A percentile compares a stretch with the other conserved stretches of the same genome.
phyloP scores from a whole-genome alignment of 2,113 vertebrate genomes.

The Cebidichthys violaceus region DNA sequence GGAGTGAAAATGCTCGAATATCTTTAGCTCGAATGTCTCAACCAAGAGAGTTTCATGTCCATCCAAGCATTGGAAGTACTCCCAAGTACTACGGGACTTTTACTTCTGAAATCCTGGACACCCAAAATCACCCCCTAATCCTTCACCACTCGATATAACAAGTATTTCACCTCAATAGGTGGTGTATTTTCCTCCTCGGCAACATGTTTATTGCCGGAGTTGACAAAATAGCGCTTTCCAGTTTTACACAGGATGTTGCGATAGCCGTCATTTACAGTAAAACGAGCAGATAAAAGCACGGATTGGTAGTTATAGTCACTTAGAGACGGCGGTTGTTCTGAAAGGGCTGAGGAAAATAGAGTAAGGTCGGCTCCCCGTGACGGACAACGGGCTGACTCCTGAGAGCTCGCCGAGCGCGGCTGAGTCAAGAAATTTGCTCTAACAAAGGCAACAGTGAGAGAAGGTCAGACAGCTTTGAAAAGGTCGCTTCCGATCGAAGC shows the following conservation, averaged over 20 bases:
- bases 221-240: not conserved
- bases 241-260: not conserved
- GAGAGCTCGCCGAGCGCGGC: slow-evolving; percentile 29
- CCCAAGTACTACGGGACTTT: not conserved
- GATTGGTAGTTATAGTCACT: slow-evolving; percentile 13
- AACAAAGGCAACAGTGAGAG: not conserved
- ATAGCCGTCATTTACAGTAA: not conserved
- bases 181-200: not conserved
- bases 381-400: slow-evolving; percentile 23
- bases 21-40: not conserved
- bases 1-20: not conserved
- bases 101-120: not conserved
- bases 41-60: not conserved
- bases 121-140: not conserved
- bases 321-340: slow-evolving; percentile 5
- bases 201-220: not conserved
- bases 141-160: not conserved
- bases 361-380: slow-evolving; percentile 46
- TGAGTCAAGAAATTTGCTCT: slow-evolving; percentile 7
- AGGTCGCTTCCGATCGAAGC: slow-evolving; percentile 21
- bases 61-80: not conserved
- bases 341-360: slow-evolving; percentile 18
- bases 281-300: slow-evolving; percentile 15
- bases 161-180: not conserved
- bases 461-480: slow-evolving; percentile 27